Evolutionary conservation across 1,140 invertebrate species (phyloP).

Genomic region (Panagrolaimus sp.): DNA sequence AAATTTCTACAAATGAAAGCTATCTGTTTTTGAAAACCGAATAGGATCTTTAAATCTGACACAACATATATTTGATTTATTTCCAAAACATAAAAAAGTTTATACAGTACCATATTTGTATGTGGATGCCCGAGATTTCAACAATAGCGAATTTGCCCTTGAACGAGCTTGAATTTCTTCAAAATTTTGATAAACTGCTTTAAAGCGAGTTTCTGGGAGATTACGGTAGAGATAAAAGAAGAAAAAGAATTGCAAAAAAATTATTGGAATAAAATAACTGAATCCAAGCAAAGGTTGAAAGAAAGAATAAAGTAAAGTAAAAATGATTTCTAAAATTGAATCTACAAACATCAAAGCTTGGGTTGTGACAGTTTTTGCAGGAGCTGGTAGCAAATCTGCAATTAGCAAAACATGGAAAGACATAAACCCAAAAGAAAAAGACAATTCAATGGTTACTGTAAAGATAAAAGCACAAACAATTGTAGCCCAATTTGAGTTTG

Average conservation of each 20-base stretch:
- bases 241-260: constrained; percentile 8
- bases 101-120: too few species aligned
- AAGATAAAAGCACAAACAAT: neutral
- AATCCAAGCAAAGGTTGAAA: neutral
- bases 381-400: neutral
- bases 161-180: constrained; percentile 3
- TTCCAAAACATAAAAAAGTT: too few species aligned
- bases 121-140: too few species aligned
- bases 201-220: constrained; percentile 9
- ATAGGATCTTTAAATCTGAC: too few species aligned
- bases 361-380: neutral
- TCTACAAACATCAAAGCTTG: neutral
- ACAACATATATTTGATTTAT: too few species aligned
- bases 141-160: too few species aligned
- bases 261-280: neutral
- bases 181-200: constrained; percentile 1
- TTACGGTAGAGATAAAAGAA: constrained; percentile 11
- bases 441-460: neutral
- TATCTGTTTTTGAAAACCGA: too few species aligned
- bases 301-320: neutral
- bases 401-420: neutral
- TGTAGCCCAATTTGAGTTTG: neutral
- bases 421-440: neutral
- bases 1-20: too few species aligned
- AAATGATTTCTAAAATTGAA: neutral